phyloP scores from a whole-genome alignment of 2,113 vertebrate genomes.

The Pontoporia blainvillei region DNA sequence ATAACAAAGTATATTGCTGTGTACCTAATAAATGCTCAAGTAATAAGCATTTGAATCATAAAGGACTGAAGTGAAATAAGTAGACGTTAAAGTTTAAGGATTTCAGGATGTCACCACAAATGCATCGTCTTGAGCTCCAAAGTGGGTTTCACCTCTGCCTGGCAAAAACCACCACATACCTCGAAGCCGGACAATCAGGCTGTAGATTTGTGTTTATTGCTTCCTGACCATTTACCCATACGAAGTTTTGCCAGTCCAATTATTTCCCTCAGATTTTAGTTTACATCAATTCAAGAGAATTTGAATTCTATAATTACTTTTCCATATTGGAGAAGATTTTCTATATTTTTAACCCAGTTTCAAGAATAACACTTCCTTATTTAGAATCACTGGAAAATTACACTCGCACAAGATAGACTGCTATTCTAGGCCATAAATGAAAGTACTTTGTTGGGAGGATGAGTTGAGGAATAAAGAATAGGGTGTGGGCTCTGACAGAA shows the following conservation, averaged over 20 bases:
- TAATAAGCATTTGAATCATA: not conserved
- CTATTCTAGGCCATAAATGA: constrained; percentile 54
- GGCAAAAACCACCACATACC: not conserved
- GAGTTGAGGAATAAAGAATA: not conserved
- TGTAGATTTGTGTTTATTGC: not conserved
- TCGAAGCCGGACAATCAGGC: not conserved
- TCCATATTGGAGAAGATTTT: constrained; percentile 56
- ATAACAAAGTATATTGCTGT: not conserved
- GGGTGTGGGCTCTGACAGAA: constrained; percentile 3
- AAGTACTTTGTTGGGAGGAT: constrained; percentile 45
- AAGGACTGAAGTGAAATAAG: not conserved
- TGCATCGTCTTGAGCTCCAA: not conserved
- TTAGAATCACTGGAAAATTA: constrained; percentile 64
- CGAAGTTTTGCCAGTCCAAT: not conserved
- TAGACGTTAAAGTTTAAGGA: not conserved
- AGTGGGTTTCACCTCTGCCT: not conserved
- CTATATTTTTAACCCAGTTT: constrained; percentile 67
- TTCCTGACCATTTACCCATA: constrained; percentile 24
- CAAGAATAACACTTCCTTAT: constrained; percentile 67
- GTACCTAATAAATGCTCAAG: not conserved
- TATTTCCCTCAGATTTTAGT: constrained; percentile 51
- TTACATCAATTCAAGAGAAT: constrained; percentile 40
- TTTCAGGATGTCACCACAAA: not conserved
- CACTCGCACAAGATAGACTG: constrained; percentile 27
- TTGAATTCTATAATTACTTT: constrained; percentile 63